phyloP scores from a whole-genome alignment of 2,113 vertebrate species.

The Chloropsis hardwickii region DNA sequence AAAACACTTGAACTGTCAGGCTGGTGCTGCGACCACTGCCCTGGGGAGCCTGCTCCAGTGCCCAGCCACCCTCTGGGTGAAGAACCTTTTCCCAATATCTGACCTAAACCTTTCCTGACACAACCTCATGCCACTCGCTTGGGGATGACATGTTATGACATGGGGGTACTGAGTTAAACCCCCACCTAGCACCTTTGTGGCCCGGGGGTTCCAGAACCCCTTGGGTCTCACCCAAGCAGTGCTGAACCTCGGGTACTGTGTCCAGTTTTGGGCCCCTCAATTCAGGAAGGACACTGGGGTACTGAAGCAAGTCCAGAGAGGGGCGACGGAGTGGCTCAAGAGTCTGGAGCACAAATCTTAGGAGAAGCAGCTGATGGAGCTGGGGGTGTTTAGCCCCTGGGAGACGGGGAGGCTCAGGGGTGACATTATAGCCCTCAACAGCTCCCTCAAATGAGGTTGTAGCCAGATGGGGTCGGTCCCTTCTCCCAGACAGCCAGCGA shows the following conservation, averaged over 20 bases:
- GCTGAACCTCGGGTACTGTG: rapidly evolving
- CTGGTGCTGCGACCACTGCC: neutral
- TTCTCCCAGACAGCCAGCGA: neutral
- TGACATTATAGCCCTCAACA: neutral
- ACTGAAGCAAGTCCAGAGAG: neutral
- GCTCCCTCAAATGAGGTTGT: too few relatives aligned
- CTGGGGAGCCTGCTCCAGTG: neutral
- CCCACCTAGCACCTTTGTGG: rapidly evolving
- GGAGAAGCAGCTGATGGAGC: neutral
- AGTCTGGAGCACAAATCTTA: neutral
- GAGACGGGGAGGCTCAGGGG: neutral
- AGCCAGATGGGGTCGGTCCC: neutral
- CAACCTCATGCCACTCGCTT: neutral
- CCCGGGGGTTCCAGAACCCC: rapidly evolving
- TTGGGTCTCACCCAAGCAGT: neutral
- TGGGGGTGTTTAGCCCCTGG: neutral
- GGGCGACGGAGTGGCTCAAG: too few relatives aligned
- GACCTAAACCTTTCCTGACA: neutral
- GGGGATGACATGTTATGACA: too few relatives aligned
- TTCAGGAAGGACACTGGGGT: neutral
- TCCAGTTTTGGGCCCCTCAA: neutral
- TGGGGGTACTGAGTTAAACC: rapidly evolving
- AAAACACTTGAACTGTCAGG: neutral
- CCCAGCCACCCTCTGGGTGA: neutral
- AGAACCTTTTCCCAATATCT: neutral